Conservation (phyloP, 2,888 invertebrate species). For the Orthosia cruda region DNA sequence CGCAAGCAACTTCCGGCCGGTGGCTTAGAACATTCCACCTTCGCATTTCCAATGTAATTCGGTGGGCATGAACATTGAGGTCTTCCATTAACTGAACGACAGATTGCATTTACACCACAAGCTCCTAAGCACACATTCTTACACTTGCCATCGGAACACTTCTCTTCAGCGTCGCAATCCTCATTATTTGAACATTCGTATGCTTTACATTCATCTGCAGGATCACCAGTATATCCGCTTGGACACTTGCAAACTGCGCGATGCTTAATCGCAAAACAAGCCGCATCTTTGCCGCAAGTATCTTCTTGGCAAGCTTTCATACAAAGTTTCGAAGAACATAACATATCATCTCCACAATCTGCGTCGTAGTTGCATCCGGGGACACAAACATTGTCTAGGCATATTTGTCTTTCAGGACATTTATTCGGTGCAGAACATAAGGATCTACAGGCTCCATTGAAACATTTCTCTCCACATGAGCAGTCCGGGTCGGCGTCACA, state of each 20-base stretch:
- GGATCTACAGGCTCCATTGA: slow-evolving; percentile 94
- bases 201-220: slow-evolving; percentile 94
- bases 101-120: slow-evolving; percentile 97
- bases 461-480: slow-evolving; percentile 96
- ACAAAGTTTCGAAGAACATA: slow-evolving; percentile 94
- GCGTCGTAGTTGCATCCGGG: slow-evolving; percentile 95
- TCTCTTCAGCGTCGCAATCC: slow-evolving; percentile 95
- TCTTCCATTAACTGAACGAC: slow-evolving; percentile 94
- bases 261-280: slow-evolving; percentile 96
- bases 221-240: slow-evolving; percentile 96
- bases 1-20: slow-evolving; percentile 94
- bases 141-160: slow-evolving; percentile 94
- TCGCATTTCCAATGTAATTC: slow-evolving; percentile 96
- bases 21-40: slow-evolving; percentile 94
- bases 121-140: slow-evolving; percentile 96
- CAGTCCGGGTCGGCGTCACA: slow-evolving; percentile 94
- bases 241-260: slow-evolving; percentile 97
- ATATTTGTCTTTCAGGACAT: slow-evolving; percentile 95
- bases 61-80: slow-evolving; percentile 97
- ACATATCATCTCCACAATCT: slow-evolving; percentile 95
- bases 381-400: slow-evolving; percentile 94
- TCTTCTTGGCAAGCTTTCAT: slow-evolving; percentile 93
- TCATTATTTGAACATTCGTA: slow-evolving; percentile 95
- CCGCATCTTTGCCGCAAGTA: slow-evolving; percentile 96
- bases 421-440: slow-evolving; percentile 93